phyloP scores from a whole-genome alignment of 2,797 vertebrate species.

The Rhinella marina region DNA sequence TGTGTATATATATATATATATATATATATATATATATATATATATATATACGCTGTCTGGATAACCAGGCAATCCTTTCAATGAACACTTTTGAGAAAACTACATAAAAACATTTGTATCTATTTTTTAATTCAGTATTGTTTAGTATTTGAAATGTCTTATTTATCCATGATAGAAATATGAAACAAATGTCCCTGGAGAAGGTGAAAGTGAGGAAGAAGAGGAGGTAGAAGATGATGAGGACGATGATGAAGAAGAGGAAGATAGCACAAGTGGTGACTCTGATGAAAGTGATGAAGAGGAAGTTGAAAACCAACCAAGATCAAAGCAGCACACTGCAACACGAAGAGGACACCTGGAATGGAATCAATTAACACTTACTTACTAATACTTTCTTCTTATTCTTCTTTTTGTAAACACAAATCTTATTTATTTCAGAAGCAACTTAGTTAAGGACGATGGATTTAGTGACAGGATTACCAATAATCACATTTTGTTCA shows the following conservation, averaged over 20 bases:
- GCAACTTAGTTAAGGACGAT: conserved; percentile 68
- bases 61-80: not conserved
- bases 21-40: no score
- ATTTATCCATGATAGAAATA: conserved; percentile 78
- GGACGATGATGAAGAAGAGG: conserved; percentile 83
- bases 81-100: not conserved
- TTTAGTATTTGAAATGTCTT: conserved; percentile 35
- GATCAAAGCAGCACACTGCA: conserved; percentile 76
- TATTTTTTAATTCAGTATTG: not conserved
- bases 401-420: conserved; percentile 74
- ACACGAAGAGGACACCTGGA: conserved; percentile 84
- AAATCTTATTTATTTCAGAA: conserved; percentile 70
- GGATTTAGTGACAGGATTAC: conserved; percentile 75
- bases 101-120: not conserved
- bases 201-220: conserved; percentile 84
- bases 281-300: conserved; percentile 92
- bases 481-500: conserved; percentile 23
- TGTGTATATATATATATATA: no score
- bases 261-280: conserved; percentile 87
- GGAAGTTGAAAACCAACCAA: conserved; percentile 76
- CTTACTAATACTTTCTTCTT: conserved; percentile 75
- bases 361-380: conserved; percentile 87
- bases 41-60: not conserved
- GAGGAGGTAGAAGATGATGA: conserved; percentile 78
- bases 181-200: conserved; percentile 76